These are phyloP conservation scores for Pteropus rufus DNA, from an alignment of 2,797 vertebrate species.

Conservation along the genomic window DNA sequence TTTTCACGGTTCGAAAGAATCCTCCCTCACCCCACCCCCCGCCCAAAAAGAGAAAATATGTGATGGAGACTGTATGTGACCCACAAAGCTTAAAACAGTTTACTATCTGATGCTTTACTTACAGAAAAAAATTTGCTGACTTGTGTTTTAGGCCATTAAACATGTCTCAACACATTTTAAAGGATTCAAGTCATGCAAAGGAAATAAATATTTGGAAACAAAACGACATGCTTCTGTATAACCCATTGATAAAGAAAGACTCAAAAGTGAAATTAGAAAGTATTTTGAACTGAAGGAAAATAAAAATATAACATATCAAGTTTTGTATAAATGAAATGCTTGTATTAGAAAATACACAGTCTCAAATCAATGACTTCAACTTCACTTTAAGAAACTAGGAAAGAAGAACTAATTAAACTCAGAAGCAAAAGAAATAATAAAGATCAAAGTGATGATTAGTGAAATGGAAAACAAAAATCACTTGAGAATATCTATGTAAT, in stretches of 20 bases:
- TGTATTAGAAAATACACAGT: not conserved
- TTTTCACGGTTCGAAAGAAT: constrained; percentile 12
- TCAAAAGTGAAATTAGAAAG: not conserved
- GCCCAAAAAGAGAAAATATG: not conserved
- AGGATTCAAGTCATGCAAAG: not conserved
- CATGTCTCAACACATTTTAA: constrained; percentile 18
- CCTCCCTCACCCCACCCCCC: too few relatives aligned
- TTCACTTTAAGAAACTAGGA: not conserved
- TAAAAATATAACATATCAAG: not conserved
- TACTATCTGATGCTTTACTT: not conserved
- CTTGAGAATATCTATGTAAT: not conserved
- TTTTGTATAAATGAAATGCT: constrained; percentile 6
- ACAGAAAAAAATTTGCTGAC: not conserved
- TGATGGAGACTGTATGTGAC: not conserved
- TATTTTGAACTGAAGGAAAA: constrained; percentile 42
- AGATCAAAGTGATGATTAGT: not conserved
- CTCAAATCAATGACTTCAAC: not conserved
- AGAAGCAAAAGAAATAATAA: not conserved
- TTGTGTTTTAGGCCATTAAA: constrained; percentile 25
- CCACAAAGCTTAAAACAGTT: constrained; percentile 39
- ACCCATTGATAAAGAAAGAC: constrained; percentile 1
- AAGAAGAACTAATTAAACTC: not conserved
- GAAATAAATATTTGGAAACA: constrained; percentile 50
- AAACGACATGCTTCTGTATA: not conserved
- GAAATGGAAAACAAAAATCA: constrained; percentile 28